Conservation (phyloP, 2,888 invertebrate genomes). For the Baccha elongata region DNA sequence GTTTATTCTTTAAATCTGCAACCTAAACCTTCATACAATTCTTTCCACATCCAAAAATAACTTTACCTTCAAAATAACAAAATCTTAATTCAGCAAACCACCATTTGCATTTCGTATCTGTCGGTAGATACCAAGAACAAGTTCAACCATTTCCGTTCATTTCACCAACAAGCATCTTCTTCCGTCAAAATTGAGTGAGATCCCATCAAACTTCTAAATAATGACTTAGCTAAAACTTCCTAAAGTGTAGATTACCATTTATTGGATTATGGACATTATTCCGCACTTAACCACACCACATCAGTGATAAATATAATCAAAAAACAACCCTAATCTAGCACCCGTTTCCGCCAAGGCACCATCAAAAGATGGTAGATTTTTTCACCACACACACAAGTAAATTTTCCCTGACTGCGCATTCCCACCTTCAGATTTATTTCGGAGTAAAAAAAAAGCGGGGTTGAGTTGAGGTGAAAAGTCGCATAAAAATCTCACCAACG, state of each 20-base stretch:
- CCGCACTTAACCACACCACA: conserved; percentile 60
- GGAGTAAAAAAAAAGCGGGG: conserved; percentile 25
- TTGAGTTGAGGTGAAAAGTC: conserved; percentile 29
- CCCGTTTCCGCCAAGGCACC: conserved; percentile 27
- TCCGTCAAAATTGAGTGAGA: conserved; percentile 32
- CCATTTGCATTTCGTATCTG: conserved; percentile 24
- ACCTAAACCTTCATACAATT: too few species aligned
- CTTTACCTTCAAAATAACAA: neutral
- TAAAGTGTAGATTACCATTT: conserved; percentile 65
- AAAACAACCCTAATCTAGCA: conserved; percentile 55
- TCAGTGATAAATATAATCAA: conserved; percentile 51
- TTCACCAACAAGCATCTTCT: conserved; percentile 21
- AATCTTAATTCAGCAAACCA: conserved; percentile 3
- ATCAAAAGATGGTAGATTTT: neutral
- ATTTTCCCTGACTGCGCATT: conserved; percentile 10
- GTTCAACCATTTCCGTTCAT: conserved; percentile 30
- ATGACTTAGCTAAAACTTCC: conserved; percentile 47
- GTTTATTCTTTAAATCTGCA: too few species aligned
- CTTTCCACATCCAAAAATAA: neutral
- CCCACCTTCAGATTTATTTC: neutral
- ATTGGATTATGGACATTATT: conserved; percentile 69
- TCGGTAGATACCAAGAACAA: neutral
- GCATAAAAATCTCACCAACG: conserved; percentile 31
- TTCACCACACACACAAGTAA: conserved; percentile 3
- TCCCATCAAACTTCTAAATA: conserved; percentile 39